These are phyloP conservation scores for Distichodus sexfasciatus DNA, from an alignment of 2,797 vertebrate species.

Conservation along the genomic window DNA sequence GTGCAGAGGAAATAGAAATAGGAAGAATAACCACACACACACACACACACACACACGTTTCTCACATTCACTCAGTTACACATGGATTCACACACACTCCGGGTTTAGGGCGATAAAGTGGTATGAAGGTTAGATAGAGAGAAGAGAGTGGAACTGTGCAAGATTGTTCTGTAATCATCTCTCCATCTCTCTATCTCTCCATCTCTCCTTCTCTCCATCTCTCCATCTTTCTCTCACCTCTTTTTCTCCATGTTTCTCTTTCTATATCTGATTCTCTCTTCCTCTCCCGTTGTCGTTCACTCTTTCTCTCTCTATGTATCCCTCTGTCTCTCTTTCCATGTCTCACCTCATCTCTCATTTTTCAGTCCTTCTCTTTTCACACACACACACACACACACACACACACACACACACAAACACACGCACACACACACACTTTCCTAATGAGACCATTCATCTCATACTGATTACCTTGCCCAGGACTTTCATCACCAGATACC, in stretches of 20 bases:
- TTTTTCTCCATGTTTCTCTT: too few species aligned
- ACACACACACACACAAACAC: not conserved
- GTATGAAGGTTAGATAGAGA: not conserved
- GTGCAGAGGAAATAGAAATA: conserved; percentile 77
- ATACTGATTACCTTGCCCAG: conserved; percentile 1
- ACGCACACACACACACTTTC: not conserved
- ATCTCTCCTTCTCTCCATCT: conserved; percentile 41
- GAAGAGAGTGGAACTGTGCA: too few species aligned
- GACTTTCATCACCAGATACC: not conserved
- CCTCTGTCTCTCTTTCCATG: too few species aligned
- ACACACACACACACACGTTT: conserved; percentile 17
- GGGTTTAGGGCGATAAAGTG: not conserved
- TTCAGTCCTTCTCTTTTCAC: too few species aligned
- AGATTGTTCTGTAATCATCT: too few species aligned
- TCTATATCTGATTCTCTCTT: too few species aligned
- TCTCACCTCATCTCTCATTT: too few species aligned
- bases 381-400: conserved; percentile 22
- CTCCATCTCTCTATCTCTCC: conserved; percentile 24
- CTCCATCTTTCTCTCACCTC: conserved; percentile 17
- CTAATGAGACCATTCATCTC: conserved; percentile 19
- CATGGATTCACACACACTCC: not conserved
- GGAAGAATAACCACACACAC: conserved; percentile 64
- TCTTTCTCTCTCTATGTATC: too few species aligned
- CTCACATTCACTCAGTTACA: conserved; percentile 8
- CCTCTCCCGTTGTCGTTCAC: too few species aligned